Conservation (phyloP, 2,797 vertebrate species). For the Cyprinodon diabolis region DNA sequence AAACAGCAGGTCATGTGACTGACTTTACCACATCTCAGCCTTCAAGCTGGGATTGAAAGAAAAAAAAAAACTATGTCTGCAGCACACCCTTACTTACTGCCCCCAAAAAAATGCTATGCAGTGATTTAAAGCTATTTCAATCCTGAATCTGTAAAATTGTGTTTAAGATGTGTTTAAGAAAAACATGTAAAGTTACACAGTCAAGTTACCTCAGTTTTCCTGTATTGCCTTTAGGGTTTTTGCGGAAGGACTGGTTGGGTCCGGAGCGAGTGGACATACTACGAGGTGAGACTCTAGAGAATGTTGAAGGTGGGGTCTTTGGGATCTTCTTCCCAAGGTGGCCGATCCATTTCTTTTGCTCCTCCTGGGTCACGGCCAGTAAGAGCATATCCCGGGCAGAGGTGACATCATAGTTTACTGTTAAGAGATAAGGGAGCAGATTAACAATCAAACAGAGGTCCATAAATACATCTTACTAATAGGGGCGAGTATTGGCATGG, state of each 20-base stretch:
- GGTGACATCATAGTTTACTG: conserved; percentile 98
- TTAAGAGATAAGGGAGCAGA: neutral
- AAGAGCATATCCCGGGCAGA: conserved; percentile 97
- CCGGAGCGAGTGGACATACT: conserved; percentile 92
- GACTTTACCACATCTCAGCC: conserved; percentile 56
- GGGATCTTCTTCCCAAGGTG: conserved; percentile 99
- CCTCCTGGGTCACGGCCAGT: conserved; percentile 94
- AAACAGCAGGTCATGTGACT: conserved; percentile 79
- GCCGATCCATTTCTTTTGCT: conserved; percentile 99
- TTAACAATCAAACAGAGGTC: neutral
- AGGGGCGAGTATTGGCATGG: no score
- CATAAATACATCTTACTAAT: neutral
- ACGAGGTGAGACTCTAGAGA: conserved; percentile 93
- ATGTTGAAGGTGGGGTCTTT: conserved; percentile 92
- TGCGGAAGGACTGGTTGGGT: conserved; percentile 97
- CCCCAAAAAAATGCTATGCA: conserved; percentile 33
- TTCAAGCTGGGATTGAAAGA: conserved; percentile 44
- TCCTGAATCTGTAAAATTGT: conserved; percentile 10
- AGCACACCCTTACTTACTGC: conserved; percentile 46
- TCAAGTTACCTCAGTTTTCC: conserved; percentile 92
- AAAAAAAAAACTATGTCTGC: conserved; percentile 34
- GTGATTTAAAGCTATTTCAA: conserved; percentile 7
- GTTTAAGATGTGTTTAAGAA: neutral
- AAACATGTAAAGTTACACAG: neutral
- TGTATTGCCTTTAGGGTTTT: conserved; percentile 92